phyloP scores from a whole-genome alignment of 2,888 invertebrate species.

The Plagodis dolabraria region DNA sequence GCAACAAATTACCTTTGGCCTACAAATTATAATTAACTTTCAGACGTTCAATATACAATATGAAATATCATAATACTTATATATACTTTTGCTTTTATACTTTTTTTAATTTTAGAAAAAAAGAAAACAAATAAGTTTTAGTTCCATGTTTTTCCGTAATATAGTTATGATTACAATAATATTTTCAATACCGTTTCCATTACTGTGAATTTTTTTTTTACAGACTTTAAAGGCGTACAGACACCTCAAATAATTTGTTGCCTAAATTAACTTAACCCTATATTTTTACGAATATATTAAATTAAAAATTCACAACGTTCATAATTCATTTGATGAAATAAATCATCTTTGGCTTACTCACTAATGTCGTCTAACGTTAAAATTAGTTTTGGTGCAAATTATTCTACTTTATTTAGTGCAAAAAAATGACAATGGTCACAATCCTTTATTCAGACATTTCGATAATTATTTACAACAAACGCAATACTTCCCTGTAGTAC shows the following conservation, averaged over 20 bases:
- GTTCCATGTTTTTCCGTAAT: no score
- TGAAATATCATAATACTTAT: background rate
- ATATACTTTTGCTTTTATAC: no score
- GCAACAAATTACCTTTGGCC: constrained; percentile 29
- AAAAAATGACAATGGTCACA: no score
- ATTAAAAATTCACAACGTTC: constrained; percentile 62
- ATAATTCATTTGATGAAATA: constrained; percentile 81
- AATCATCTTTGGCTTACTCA: constrained; percentile 78
- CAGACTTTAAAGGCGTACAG: constrained; percentile 18
- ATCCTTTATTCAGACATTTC: background rate
- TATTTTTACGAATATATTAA: constrained; percentile 65
- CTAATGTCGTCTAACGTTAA: constrained; percentile 69
- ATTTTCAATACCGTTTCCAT: no score
- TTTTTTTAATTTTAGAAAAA: no score
- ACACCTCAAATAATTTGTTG: constrained; percentile 34
- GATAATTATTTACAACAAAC: background rate
- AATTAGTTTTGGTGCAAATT: constrained; percentile 68
- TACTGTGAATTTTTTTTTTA: no score
- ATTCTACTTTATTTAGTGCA: constrained; percentile 15
- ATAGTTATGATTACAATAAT: no score
- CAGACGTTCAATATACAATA: background rate
- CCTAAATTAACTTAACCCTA: constrained; percentile 39
- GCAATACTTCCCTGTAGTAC: background rate
- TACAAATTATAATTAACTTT: constrained; percentile 35
- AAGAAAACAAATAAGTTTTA: no score